Base-by-base conservation (phyloP, 2,888 invertebrate species). In the Antitype chi region DNA sequence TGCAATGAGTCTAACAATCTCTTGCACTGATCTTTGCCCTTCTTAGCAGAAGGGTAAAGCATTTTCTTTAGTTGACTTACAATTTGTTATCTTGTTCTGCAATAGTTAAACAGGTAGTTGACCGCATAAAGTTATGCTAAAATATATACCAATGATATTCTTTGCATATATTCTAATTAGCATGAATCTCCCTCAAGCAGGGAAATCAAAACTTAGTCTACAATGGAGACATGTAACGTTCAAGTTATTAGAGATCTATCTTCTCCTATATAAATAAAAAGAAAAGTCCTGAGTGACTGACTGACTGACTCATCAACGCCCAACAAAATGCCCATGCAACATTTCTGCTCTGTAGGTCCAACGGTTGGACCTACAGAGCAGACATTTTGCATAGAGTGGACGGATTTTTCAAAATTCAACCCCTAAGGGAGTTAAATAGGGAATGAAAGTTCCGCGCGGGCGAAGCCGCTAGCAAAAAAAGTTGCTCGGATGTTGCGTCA, bases 1-100 rank as follows among this genome's bases (percentile, higher is more conserved):
- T 63, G 66, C 73, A 82, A 82, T 74, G 59, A 70, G 70, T 78
- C 73, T 67, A 73, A 74, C 78, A 78, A 82, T 82, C 67, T 73
- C 78, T 70, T 70, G 82, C 53, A 70, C 49, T 78, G 73, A 82
- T 68, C 78, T 78, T 49, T 74, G 70, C 72, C 73, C 67, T 63
- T 67, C 59, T 25, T 76, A 49, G 32, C 53, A 66, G 25, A n/a
- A 57, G 38, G n/a, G 73, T 70, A 60, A 57, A 70, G 38, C 49
- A 67, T 68, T 82, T 81, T 71, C 73, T 66, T 59, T 11, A 60
- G 23, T 20, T 66, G 23, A 47, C 47, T n/a, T 70, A 53, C 52
- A 25, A 71, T 70, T 43, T 64, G 57, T 57, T 52, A 64, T 15
- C 17, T 25, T 20, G 25, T 32, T 55, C 20, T 47, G 25, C 17